Evolutionary conservation across 2,888 invertebrate genomes (phyloP), one percentile per base, ranked within the genome.

Genomic region (Spisula solida): DNA sequence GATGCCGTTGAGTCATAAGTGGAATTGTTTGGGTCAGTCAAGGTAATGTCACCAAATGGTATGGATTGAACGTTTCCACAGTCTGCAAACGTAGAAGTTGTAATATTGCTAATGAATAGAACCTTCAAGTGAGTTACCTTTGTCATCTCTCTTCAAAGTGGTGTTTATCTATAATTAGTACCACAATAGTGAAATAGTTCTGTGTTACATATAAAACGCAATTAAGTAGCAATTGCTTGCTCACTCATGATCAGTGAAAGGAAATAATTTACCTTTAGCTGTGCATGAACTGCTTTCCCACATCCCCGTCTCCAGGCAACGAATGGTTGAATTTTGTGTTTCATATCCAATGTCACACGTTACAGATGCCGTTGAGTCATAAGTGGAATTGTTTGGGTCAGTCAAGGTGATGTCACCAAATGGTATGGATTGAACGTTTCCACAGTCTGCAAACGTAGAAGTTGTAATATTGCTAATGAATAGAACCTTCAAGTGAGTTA

Each of bases 221-320:
- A n/a, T n/a, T n/a, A n/a, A n/a, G n/a, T n/a, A n/a, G n/a, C n/a
- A n/a, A n/a, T n/a, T n/a, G n/a, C n/a, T n/a, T n/a, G n/a, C n/a
- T n/a, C n/a, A n/a, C n/a, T n/a, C n/a, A n/a, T n/a, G n/a, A n/a
- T n/a, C n/a, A n/a, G n/a, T n/a, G n/a, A n/a, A n/a, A n/a, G n/a
- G n/a, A n/a, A n/a, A n/a, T n/a, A 5, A 47, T 47, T 18, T 51
- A 56, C 82, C 82, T 82, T 56, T 82, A 20, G 29, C 25, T n/a
- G 56, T 60, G 31, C 82, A 82, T 34, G 41, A 20, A 29, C 16
- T 34, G 20, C 60, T 82, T 20, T 82, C 60, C 82, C 82, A 82
- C 25, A 82, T 56, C 12, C 82, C 82, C 0, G 82, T 60, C 12
- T 82, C 82, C 4, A 82, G 82, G 34, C 82, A 82, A 8, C 5